Evolutionary conservation across 1,140 invertebrate genomes (phyloP).

Genomic region (Venustaconcha ellipsiformis): DNA sequence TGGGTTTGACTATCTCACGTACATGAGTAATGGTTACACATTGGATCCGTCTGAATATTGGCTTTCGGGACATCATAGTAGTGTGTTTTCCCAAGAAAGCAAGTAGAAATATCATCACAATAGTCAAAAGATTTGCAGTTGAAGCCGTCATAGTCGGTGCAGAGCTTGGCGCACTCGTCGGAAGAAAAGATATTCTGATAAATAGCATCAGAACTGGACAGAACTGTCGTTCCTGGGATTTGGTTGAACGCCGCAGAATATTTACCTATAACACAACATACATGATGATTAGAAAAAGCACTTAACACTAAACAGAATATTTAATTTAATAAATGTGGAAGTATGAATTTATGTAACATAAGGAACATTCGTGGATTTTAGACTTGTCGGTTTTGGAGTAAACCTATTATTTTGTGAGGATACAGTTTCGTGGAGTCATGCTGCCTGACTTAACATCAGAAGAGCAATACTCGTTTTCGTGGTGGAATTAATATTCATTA

Average conservation of each 20-base stretch:
- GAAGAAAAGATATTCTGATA: conserved; percentile 51
- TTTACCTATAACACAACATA: conserved; percentile 38
- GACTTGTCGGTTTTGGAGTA: too few species aligned
- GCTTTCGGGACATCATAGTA: conserved; percentile 49
- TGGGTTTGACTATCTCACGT: conserved; percentile 19
- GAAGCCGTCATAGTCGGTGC: conserved; percentile 48
- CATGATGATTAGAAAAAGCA: too few species aligned
- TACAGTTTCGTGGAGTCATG: too few species aligned
- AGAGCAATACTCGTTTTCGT: too few species aligned
- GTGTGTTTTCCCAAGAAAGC: conserved; percentile 51
- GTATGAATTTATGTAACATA: too few species aligned
- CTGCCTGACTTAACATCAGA: too few species aligned
- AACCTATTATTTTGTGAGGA: too few species aligned
- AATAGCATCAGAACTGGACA: conserved; percentile 44
- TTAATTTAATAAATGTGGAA: too few species aligned
- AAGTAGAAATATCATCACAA: conserved; percentile 51
- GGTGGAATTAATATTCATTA: too few species aligned
- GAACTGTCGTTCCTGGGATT: conserved; percentile 43
- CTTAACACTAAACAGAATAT: not conserved
- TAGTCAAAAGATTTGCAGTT: conserved; percentile 60
- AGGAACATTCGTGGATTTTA: too few species aligned
- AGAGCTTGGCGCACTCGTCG: conserved; percentile 55
- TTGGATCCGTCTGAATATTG: conserved; percentile 38
- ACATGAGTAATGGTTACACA: conserved; percentile 58
- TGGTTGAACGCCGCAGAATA: conserved; percentile 48